Evolutionary conservation across 2,888 invertebrate genomes (phyloP).

Genomic region (Oligia strigilis): DNA sequence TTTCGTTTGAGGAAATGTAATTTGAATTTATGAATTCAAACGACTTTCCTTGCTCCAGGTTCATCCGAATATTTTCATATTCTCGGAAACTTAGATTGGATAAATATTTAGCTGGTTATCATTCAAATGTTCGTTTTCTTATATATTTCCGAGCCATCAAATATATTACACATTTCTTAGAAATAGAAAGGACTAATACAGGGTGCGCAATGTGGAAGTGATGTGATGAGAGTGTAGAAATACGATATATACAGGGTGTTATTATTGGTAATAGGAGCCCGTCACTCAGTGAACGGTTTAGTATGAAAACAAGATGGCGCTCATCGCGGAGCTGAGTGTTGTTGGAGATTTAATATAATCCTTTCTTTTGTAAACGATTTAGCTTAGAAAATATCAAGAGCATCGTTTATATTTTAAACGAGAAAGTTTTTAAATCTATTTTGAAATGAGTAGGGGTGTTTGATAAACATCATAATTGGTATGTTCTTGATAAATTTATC

Average conservation of each 20-base stretch:
- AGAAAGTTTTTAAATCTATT: background rate
- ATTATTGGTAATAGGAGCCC: constrained; percentile 54
- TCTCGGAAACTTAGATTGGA: constrained; percentile 6
- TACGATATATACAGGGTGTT: constrained; percentile 38
- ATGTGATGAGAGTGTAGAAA: constrained; percentile 50
- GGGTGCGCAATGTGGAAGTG: constrained; percentile 42
- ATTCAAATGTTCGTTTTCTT: constrained; percentile 37
- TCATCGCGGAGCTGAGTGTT: constrained; percentile 1
- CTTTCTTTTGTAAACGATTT: constrained; percentile 12
- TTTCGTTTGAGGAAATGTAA: constrained; percentile 27
- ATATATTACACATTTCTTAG: constrained; percentile 23
- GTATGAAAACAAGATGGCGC: constrained; percentile 41
- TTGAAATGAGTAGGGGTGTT: too few relatives aligned
- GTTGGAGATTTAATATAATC: constrained; percentile 34
- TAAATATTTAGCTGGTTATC: constrained; percentile 35
- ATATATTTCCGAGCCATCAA: constrained; percentile 35
- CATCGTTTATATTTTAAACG: background rate
- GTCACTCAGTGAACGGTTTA: constrained; percentile 42
- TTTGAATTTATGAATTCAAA: constrained; percentile 52
- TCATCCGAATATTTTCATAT: constrained; percentile 10
- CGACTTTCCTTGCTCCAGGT: background rate
- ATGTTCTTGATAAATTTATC: background rate
- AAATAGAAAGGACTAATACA: constrained; percentile 32
- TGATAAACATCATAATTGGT: background rate
- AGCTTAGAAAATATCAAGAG: background rate